Evolutionary conservation across 2,113 vertebrate species (phyloP).

Genomic region (Brachyhypopomus gauderio): DNA sequence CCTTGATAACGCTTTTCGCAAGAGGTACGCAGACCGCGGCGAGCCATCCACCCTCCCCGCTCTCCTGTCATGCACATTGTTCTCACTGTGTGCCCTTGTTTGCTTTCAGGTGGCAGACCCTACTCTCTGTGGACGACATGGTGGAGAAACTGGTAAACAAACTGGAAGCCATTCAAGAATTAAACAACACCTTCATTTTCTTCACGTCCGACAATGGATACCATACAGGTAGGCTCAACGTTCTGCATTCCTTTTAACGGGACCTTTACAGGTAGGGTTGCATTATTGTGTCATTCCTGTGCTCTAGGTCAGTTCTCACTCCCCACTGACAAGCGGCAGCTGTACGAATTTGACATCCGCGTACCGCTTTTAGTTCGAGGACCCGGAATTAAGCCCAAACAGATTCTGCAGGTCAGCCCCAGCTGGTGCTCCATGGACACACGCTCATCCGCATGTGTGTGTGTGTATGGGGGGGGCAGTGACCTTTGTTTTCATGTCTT

Average conservation of each 20-base stretch:
- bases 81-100: background rate
- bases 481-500: background rate
- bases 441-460: background rate
- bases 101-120: constrained; percentile 74
- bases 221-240: constrained; percentile 72
- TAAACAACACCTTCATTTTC: constrained; percentile 78
- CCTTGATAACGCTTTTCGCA: constrained; percentile 73
- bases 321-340: constrained; percentile 79
- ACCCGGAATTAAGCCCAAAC: constrained; percentile 75
- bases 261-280: background rate
- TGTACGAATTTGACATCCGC: constrained; percentile 80
- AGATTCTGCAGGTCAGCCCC: constrained; percentile 67
- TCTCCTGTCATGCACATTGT: background rate
- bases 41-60: too few species aligned
- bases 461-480: background rate
- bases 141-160: constrained; percentile 77
- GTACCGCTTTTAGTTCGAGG: constrained; percentile 77
- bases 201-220: constrained; percentile 81
- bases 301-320: constrained; percentile 79
- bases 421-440: too few species aligned
- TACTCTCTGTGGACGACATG: constrained; percentile 80
- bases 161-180: constrained; percentile 67
- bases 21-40: constrained; percentile 60
- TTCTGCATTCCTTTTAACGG: background rate
- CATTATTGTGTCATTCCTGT: background rate